Percentiles rank a stretch among this genome's conserved stretches.
Evolutionary conservation across 2,797 vertebrate species (phyloP).

Genomic region (Microcaecilia unicolor): DNA sequence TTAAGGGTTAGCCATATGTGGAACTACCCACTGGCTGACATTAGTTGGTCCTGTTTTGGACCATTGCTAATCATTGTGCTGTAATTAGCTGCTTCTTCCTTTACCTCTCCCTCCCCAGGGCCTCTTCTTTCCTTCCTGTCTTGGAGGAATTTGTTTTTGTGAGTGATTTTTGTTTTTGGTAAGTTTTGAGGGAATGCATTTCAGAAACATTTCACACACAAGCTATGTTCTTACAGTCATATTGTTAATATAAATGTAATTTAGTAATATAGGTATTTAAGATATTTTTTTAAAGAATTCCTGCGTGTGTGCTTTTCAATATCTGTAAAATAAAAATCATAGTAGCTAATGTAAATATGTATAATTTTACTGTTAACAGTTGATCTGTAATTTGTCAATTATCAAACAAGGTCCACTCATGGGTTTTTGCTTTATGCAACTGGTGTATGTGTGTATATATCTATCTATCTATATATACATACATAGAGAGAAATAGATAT

Average conservation of each 20-base stretch:
- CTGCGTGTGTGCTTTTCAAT: constrained; percentile 44
- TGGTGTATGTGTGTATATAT: no score
- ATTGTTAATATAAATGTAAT: constrained; percentile 56
- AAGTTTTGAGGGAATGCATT: constrained; percentile 38
- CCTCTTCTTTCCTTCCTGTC: constrained; percentile 34
- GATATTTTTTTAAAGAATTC: no score
- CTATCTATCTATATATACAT: no score
- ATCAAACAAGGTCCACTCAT: constrained; percentile 51
- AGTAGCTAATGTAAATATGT: constrained; percentile 46
- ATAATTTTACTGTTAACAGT: constrained; percentile 38
- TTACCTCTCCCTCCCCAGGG: no score
- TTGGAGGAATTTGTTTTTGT: constrained; percentile 30
- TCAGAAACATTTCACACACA: constrained; percentile 57
- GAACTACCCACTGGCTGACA: constrained; percentile 52
- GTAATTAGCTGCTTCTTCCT: constrained; percentile 40
- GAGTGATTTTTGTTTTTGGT: constrained; percentile 36
- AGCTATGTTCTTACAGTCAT: constrained; percentile 67
- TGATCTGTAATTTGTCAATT: constrained; percentile 41
- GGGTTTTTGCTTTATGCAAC: constrained; percentile 36
- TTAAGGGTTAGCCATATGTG: constrained; percentile 32
- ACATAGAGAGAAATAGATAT: constrained; percentile 49
- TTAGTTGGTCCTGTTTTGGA: constrained; percentile 57
- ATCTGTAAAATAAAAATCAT: constrained; percentile 39
- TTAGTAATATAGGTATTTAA: constrained; percentile 61
- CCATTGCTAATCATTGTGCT: constrained; percentile 63